phyloP scores from a whole-genome alignment of 2,113 vertebrate genomes.

The Holacanthus passer region DNA sequence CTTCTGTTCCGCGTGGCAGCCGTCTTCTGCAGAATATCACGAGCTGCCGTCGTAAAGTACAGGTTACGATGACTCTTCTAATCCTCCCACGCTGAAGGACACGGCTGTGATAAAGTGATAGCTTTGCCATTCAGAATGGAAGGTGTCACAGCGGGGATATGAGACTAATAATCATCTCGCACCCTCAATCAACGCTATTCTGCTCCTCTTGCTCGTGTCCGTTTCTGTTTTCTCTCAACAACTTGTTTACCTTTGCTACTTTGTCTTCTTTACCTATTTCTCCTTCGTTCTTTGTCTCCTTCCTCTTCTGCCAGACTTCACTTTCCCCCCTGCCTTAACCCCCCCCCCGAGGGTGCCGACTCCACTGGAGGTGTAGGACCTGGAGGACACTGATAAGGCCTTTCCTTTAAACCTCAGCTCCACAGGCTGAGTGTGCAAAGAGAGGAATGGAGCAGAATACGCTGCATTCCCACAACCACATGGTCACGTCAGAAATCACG shows the following conservation, averaged over 20 bases:
- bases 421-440: slow-evolving; percentile 64
- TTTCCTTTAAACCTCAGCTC: slow-evolving; percentile 74
- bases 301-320: slow-evolving; percentile 24
- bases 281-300: slow-evolving; percentile 26
- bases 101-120: slow-evolving; percentile 21
- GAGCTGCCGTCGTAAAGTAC: slow-evolving; percentile 11
- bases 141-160: slow-evolving; percentile 29
- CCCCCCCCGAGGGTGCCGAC: slow-evolving; percentile 46
- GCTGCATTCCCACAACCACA: slow-evolving; percentile 38
- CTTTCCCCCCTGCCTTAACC: slow-evolving; percentile 29
- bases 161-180: slow-evolving; percentile 17
- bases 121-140: slow-evolving; percentile 47
- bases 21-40: not conserved
- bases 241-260: slow-evolving; percentile 23
- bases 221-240: slow-evolving; percentile 18
- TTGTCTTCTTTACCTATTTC: slow-evolving; percentile 28
- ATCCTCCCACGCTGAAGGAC: slow-evolving; percentile 25
- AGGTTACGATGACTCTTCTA: slow-evolving; percentile 31
- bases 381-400: slow-evolving; percentile 83
- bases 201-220: slow-evolving; percentile 6
- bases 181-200: slow-evolving; percentile 8
- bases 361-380: slow-evolving; percentile 74
- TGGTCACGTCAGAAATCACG: slow-evolving; percentile 46
- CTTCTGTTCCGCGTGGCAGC: not conserved
- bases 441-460: slow-evolving; percentile 50